Evolutionary conservation across 2,888 invertebrate genomes (phyloP), one percentile per base, ranked within the genome.

Genomic region (Drosophila mercatorum): DNA sequence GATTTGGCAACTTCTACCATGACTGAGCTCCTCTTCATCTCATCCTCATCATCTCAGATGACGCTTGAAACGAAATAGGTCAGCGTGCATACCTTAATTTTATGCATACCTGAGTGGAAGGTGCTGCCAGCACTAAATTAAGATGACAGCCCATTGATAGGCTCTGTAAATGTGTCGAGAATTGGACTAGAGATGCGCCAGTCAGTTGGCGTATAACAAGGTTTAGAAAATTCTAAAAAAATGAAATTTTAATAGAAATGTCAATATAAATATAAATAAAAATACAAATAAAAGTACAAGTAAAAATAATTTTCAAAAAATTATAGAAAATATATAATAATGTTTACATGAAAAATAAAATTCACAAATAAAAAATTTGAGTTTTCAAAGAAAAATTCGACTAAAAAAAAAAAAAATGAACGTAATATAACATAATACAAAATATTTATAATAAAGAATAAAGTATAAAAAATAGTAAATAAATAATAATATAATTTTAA

Each of bases 41-140:
- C 22, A 22, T 17, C 57, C 60, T 26, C 26, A 46, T 46, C 51
- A 46, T 41, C 56, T 55, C 1, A 36, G 69, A 22, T 31, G 59
- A 36, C n/a, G 46, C 17, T 36, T 43, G 38, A 67, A 47, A 38
- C 26, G 7, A 83, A 79, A 76, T 83, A 64, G 83, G 79, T 80
- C 79, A 68, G 44, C 34, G 40, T 53, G 64, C 70, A 64, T 66
- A 65, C 43, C 28, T 17, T 43, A 66, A 70, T 66, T 74, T 59
- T 76, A 55, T 76, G 77, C 59, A 70, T 68, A 59, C 49, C 70
- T 70, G 56, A 65, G 49, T 22, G 36, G 43, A 26, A 22, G 55
- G 69, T 57, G 46, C 57, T 51, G 43, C n/a, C 26, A 47, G 64
- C 49, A 61, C 64, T 72, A 72, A 66, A 71, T 81, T 64, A 47